Evolutionary conservation across 1,140 invertebrate genomes (phyloP).

Genomic region (Lepidurus packardi): DNA sequence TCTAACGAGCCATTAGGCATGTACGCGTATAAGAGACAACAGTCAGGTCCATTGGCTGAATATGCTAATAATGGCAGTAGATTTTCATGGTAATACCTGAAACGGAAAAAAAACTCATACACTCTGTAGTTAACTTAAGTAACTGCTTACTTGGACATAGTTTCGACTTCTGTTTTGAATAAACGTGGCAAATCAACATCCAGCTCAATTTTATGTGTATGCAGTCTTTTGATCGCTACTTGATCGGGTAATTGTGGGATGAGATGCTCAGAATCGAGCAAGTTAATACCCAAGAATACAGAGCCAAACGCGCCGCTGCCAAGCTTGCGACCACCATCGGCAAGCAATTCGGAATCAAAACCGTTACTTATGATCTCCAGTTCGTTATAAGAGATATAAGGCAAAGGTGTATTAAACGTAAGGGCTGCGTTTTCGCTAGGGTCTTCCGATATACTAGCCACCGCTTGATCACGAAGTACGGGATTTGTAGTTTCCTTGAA

Average conservation of each 20-base stretch:
- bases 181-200: slow-evolving; percentile 45
- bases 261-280: neutral
- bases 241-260: slow-evolving; percentile 39
- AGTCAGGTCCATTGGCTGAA: slow-evolving; percentile 54
- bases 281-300: slow-evolving; percentile 54
- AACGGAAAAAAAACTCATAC: slow-evolving; percentile 43
- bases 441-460: neutral
- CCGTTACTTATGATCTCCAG: slow-evolving; percentile 44
- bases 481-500: neutral
- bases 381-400: slow-evolving; percentile 45
- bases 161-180: slow-evolving; percentile 59
- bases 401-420: slow-evolving; percentile 40
- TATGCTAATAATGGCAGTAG: slow-evolving; percentile 60
- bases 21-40: slow-evolving; percentile 63
- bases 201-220: slow-evolving; percentile 45
- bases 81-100: slow-evolving; percentile 58
- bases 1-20: slow-evolving; percentile 62
- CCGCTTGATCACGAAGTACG: neutral
- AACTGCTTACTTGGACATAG: slow-evolving; percentile 41
- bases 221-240: slow-evolving; percentile 59
- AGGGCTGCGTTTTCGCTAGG: neutral
- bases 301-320: slow-evolving; percentile 64
- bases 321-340: slow-evolving; percentile 47
- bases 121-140: slow-evolving; percentile 34
- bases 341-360: slow-evolving; percentile 40